Percentiles rank a stretch among this genome's conserved stretches.
These are phyloP conservation scores for Rhinella marina DNA, from an alignment of 2,797 vertebrate species.

Conservation along the genomic window DNA sequence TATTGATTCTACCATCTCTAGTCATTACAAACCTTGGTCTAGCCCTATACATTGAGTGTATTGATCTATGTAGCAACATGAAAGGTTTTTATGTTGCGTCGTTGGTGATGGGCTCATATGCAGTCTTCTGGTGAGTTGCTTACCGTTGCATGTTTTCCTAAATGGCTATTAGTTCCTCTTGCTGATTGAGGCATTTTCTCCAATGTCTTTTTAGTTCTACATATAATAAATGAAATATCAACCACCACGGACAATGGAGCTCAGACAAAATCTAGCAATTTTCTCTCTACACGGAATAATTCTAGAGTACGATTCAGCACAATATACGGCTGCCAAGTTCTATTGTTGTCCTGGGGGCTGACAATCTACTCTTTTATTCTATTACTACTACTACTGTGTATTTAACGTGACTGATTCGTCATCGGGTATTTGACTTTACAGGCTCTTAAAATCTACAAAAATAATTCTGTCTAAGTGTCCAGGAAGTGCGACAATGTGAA, in stretches of 20 bases:
- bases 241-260: neutral
- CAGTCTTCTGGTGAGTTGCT: constrained; percentile 5
- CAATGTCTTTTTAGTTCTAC: neutral
- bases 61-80: constrained; percentile 27
- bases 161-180: constrained; percentile 16
- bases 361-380: constrained; percentile 12
- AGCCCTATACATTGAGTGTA: constrained; percentile 17
- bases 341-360: constrained; percentile 15
- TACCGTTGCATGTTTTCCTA: constrained; percentile 23
- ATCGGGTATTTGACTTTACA: neutral
- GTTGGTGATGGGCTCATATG: neutral
- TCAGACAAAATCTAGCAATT: neutral
- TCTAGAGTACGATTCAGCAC: neutral
- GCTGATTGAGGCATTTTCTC: constrained; percentile 23
- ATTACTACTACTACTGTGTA: neutral
- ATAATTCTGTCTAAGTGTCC: neutral
- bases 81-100: neutral
- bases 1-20: neutral
- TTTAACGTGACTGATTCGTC: neutral
- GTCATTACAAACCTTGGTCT: neutral
- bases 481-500: neutral
- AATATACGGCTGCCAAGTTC: neutral
- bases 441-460: neutral
- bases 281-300: neutral
- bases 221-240: neutral